A percentile compares a stretch with the other conserved stretches of the same genome.
Evolutionary conservation across 2,888 invertebrate species (phyloP).

Genomic region (Pseudeuparius sepicola): DNA sequence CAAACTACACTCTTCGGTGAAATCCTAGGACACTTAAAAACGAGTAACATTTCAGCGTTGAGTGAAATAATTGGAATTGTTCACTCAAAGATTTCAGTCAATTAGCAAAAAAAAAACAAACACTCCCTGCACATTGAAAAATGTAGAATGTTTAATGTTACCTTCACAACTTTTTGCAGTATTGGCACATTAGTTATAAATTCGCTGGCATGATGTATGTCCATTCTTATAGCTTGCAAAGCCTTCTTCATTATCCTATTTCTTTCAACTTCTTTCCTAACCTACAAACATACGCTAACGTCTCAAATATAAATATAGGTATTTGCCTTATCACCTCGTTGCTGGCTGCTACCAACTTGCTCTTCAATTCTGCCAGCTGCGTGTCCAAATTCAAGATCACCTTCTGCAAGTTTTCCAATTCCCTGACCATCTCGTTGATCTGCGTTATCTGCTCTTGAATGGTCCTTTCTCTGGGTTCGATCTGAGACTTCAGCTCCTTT

Average conservation of each 20-base stretch:
- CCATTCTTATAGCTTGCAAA: slow-evolving; percentile 67
- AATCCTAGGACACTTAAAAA: too few relatives aligned
- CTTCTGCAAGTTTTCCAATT: slow-evolving; percentile 68
- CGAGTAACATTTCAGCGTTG: too few relatives aligned
- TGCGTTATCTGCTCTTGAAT: slow-evolving; percentile 73
- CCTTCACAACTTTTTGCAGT: slow-evolving; percentile 47
- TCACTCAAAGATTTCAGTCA: slow-evolving; percentile 2
- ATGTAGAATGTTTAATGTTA: slow-evolving; percentile 25
- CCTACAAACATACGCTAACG: too few relatives aligned
- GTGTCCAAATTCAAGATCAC: slow-evolving; percentile 57
- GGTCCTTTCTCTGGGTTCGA: slow-evolving; percentile 77
- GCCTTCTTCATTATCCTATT: slow-evolving; percentile 52
- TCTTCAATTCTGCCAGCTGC: slow-evolving; percentile 64
- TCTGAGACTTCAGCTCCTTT: slow-evolving; percentile 67
- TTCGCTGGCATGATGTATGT: slow-evolving; percentile 69
- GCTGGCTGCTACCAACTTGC: slow-evolving; percentile 64
- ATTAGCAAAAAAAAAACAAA: slow-evolving; percentile 4
- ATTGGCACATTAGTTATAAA: slow-evolving; percentile 67
- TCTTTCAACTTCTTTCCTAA: slow-evolving; percentile 52
- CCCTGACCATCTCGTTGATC: slow-evolving; percentile 73
- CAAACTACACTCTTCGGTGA: too few relatives aligned
- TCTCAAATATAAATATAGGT: too few relatives aligned
- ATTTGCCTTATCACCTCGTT: too few relatives aligned
- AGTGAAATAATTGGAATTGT: too few relatives aligned
- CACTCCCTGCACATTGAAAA: slow-evolving; percentile 1